Evolutionary conservation across 2,888 invertebrate genomes (phyloP).

Genomic region (Dicyrtomina minuta): DNA sequence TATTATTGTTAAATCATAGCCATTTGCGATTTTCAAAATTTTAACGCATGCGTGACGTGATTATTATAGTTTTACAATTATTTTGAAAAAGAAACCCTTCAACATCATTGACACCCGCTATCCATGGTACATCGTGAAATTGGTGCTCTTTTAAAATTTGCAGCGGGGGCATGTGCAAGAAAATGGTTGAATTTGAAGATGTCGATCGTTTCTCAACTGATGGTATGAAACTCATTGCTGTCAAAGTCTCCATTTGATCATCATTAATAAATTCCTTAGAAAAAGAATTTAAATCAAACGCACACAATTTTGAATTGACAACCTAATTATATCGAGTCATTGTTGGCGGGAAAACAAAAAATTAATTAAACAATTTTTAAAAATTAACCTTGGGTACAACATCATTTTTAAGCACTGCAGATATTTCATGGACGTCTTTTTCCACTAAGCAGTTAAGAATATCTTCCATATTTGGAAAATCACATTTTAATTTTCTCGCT

Average conservation of each 20-base stretch:
- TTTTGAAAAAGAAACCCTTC: constrained; percentile 21
- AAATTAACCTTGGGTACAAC: constrained; percentile 23
- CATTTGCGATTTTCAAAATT: no score
- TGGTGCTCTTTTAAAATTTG: neutral
- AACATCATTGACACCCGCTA: constrained; percentile 2
- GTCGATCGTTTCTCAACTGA: constrained; percentile 2
- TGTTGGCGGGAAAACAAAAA: neutral
- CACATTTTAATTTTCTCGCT: constrained; percentile 14
- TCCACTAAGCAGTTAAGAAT: constrained; percentile 6
- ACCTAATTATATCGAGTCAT: neutral
- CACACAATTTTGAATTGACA: neutral
- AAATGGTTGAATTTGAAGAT: constrained; percentile 9
- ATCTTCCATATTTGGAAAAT: neutral
- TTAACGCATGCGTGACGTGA: no score
- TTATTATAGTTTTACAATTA: neutral
- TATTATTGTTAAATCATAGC: neutral
- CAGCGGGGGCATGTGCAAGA: neutral
- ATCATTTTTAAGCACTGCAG: neutral
- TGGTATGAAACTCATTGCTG: constrained; percentile 26
- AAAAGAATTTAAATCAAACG: no score
- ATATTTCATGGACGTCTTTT: neutral
- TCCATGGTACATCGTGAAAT: constrained; percentile 20
- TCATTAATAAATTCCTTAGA: constrained; percentile 6
- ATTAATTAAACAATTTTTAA: no score
- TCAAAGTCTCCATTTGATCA: neutral